These are phyloP conservation scores for Cassiopea xamachana DNA, from an alignment of 30 jellyfish, hydroid and myxozoan species.

Conservation along the genomic window DNA sequence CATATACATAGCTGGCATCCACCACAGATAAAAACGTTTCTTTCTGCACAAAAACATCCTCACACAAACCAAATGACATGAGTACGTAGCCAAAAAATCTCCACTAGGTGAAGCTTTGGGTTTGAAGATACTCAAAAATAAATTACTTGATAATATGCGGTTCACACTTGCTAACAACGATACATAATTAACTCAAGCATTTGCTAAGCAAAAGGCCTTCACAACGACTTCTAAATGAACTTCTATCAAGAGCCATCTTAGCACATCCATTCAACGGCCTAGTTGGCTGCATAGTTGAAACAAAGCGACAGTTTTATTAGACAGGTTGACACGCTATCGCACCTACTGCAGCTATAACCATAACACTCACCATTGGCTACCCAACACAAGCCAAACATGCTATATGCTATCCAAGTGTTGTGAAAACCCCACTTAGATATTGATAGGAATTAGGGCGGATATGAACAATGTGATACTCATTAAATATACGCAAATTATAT, in stretches of 20 bases:
- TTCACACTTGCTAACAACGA: slow-evolving; percentile 37
- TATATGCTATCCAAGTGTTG: no score
- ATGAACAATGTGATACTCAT: no score
- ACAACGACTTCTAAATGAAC: slow-evolving; percentile 15
- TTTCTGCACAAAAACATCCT: no score
- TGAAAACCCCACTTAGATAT: no score
- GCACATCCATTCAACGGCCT: slow-evolving; percentile 58
- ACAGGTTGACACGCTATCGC: slow-evolving; percentile 10
- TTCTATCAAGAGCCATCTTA: slow-evolving; percentile 49
- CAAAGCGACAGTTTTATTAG: slow-evolving; percentile 22
- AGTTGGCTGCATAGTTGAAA: slow-evolving; percentile 29
- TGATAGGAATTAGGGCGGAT: neutral
- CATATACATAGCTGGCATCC: no score
- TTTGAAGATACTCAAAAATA: neutral
- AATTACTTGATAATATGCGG: slow-evolving; percentile 30
- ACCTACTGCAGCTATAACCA: neutral
- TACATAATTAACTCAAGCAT: slow-evolving; percentile 36
- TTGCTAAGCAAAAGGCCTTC: slow-evolving; percentile 29
- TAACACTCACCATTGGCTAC: no score
- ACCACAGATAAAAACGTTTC: no score
- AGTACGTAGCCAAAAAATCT: neutral
- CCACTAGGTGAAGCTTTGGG: neutral
- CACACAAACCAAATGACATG: neutral
- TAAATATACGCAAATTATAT: no score
- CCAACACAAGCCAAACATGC: no score